Conservation (phyloP, 2,888 invertebrate species). For the Platycheirus albimanus region DNA sequence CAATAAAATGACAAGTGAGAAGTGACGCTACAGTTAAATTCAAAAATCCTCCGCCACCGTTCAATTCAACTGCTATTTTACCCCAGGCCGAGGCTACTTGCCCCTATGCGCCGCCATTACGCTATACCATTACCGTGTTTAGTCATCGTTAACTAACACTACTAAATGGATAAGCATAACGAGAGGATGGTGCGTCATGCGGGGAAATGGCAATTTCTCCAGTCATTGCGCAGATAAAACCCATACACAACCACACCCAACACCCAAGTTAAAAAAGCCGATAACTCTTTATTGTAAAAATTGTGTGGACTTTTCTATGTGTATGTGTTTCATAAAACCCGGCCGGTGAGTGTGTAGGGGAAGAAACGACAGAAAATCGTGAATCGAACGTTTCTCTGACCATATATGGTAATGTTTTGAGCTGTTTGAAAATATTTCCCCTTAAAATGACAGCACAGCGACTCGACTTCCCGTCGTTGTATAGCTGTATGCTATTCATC, state of each 20-base stretch:
- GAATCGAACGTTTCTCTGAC: slow-evolving; percentile 79
- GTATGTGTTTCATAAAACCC: slow-evolving; percentile 43
- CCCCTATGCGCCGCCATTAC: slow-evolving; percentile 22
- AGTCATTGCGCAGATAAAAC: slow-evolving; percentile 51
- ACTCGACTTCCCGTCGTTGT: slow-evolving; percentile 8
- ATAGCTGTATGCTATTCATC: background rate
- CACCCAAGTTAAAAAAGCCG: slow-evolving; percentile 63
- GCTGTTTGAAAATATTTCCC: slow-evolving; percentile 62
- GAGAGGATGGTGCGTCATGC: slow-evolving; percentile 5
- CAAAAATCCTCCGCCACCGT: slow-evolving; percentile 68
- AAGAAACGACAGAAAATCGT: slow-evolving; percentile 56
- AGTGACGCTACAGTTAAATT: slow-evolving; percentile 75
- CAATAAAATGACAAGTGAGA: slow-evolving; percentile 77
- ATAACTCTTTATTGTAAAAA: slow-evolving; percentile 32
- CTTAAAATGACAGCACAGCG: slow-evolving; percentile 36
- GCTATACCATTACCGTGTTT: slow-evolving; percentile 30
- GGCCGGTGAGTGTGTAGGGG: slow-evolving; percentile 59
- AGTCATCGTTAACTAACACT: slow-evolving; percentile 52
- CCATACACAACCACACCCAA: slow-evolving; percentile 49
- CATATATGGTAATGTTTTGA: slow-evolving; percentile 82
- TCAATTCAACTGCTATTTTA: slow-evolving; percentile 70
- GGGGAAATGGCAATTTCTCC: slow-evolving; percentile 15
- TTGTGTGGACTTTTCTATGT: slow-evolving; percentile 31
- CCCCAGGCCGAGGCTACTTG: slow-evolving; percentile 39
- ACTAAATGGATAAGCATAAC: background rate